Conservation (phyloP, 2,113 vertebrate genomes). For the Gallinago jamesoni region DNA sequence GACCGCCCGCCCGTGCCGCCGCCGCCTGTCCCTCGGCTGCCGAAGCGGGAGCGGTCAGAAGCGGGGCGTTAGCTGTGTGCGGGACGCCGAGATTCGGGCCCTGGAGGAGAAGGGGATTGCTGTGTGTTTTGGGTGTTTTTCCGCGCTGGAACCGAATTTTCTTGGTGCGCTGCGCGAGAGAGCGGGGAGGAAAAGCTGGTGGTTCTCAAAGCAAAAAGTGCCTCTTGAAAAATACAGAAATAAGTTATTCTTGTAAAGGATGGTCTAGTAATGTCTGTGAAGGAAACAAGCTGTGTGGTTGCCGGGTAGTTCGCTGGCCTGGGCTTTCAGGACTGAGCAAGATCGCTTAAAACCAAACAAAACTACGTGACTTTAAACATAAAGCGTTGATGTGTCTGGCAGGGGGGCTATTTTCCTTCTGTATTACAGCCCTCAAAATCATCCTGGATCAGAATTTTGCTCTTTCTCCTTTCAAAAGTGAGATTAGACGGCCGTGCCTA, state of each 20-base stretch:
- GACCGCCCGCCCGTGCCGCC: not conserved
- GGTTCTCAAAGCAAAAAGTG: not conserved
- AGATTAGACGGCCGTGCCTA: fast-evolving
- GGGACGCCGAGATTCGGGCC: fast-evolving
- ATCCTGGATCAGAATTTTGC: not conserved
- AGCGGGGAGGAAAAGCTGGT: fast-evolving
- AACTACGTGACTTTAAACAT: not conserved
- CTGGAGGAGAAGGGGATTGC: fast-evolving
- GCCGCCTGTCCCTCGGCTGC: too few relatives aligned
- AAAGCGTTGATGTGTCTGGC: not conserved
- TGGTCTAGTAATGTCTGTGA: fast-evolving
- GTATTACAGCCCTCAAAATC: not conserved
- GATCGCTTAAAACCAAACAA: not conserved
- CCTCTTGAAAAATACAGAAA: not conserved
- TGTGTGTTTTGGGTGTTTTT: fast-evolving
- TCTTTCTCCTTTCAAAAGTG: not conserved
- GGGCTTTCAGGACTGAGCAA: fast-evolving
- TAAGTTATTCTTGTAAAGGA: not conserved
- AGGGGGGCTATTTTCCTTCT: not conserved
- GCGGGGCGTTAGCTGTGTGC: fast-evolving
- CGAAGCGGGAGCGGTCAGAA: fast-evolving
- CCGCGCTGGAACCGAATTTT: fast-evolving
- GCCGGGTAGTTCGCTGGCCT: not conserved
- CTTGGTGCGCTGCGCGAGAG: not conserved
- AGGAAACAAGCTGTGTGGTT: fast-evolving